Base-by-base conservation (phyloP, 2,888 invertebrate species). In the Tenodera sinensis region DNA sequence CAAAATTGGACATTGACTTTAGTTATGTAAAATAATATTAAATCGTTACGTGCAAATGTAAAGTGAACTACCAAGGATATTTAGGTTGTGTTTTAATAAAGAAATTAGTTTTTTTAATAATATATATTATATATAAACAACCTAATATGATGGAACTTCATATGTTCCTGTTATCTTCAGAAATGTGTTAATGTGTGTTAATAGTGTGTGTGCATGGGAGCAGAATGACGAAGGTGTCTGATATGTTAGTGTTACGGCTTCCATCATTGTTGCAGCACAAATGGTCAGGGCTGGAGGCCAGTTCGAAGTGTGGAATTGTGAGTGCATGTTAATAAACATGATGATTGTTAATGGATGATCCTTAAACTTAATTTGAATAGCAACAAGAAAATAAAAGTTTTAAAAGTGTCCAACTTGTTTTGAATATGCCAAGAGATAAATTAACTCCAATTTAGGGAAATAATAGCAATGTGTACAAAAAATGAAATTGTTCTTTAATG, bases 81-180 rank as follows among this genome's bases (percentile, higher is more conserved):
- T 90, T 90, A 90, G 90, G 90, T 90, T 90, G 90, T 90, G 90
- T 90, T 90, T 90, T 90, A 90, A 90, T 90, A 90, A 89, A 89
- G 89, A 90, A 86, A 89, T 85, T 90, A 90, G 89, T 89, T 89
- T 90, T 89, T 89, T 89, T 88, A 89, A 89, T 89, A 89, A 83
- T 87, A 87, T 82, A 89, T 88, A 83, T 88, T 83, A 83, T 47
- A 88, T 89, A 88, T 85, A 42, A 83, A 86, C 83, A 85, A 89
- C 42, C 83, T 82, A 83, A 47, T 86, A 71, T 42, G 84, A 83
- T 47, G 84, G 85, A 82, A 86, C 71, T 84, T 71, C 25, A 81
- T 83, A 88, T 82, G 89, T 89, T 83, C 85, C 85, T 83, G 82
- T 28, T 85, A 81, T 89, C 86, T 81, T 82, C 87, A 87, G 71